These are phyloP conservation scores for Lamellibrachia luymesi DNA, from an alignment of 1,140 invertebrate species.

Conservation along the genomic window DNA sequence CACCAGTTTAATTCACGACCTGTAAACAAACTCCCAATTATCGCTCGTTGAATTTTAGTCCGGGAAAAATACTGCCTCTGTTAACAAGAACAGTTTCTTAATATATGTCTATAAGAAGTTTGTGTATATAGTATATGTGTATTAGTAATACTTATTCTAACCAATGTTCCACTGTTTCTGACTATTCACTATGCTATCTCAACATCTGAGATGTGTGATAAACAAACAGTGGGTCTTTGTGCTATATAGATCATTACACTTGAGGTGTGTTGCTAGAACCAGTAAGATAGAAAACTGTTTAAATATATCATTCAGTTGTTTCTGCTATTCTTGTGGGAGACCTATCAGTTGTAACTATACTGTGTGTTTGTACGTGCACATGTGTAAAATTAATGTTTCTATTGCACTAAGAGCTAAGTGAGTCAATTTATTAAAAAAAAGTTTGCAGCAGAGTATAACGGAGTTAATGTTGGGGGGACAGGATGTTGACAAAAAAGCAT, in stretches of 20 bases:
- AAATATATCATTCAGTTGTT: background rate
- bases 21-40: too few species aligned
- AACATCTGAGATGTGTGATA: too few species aligned
- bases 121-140: too few species aligned
- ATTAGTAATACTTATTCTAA: too few species aligned
- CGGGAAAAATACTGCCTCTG: too few species aligned
- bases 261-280: background rate
- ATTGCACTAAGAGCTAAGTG: background rate
- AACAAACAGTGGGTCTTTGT: too few species aligned
- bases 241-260: background rate
- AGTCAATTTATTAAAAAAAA: background rate
- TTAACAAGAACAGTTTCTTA: too few species aligned
- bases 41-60: too few species aligned
- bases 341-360: background rate
- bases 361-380: background rate
- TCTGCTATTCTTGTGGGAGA: background rate
- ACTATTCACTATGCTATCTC: too few species aligned
- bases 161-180: too few species aligned
- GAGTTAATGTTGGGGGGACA: background rate
- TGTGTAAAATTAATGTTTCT: background rate
- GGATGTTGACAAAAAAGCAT: background rate
- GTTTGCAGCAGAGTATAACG: background rate
- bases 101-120: too few species aligned
- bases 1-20: too few species aligned
- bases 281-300: background rate